phyloP scores from a whole-genome alignment of 2,888 invertebrate species.

The Euplexia lucipara region DNA sequence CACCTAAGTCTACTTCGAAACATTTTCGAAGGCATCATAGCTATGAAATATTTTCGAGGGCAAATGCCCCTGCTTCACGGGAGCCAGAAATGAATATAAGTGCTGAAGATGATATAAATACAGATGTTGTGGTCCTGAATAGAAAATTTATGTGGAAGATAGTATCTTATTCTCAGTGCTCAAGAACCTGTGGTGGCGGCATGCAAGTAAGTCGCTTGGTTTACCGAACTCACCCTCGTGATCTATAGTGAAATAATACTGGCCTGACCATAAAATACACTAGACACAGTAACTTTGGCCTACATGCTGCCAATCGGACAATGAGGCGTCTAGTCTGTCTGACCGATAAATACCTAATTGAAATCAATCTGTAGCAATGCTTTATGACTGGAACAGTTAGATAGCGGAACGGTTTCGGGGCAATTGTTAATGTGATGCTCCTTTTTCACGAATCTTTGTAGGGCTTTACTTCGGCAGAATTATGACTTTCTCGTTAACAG shows the following conservation, averaged over 20 bases:
- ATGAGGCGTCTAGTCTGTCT: constrained; percentile 59
- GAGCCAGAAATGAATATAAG: constrained; percentile 71
- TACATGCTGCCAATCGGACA: constrained; percentile 56
- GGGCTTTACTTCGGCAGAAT: neutral
- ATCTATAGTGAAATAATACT: constrained; percentile 22
- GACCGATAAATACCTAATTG: constrained; percentile 62
- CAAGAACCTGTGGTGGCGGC: constrained; percentile 96
- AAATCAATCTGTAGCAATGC: constrained; percentile 60
- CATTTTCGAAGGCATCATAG: constrained; percentile 83
- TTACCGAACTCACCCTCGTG: neutral
- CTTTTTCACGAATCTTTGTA: constrained; percentile 12
- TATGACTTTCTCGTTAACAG: neutral
- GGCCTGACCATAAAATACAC: constrained; percentile 25
- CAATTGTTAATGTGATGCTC: constrained; percentile 39
- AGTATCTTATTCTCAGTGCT: constrained; percentile 94
- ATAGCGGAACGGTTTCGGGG: constrained; percentile 16
- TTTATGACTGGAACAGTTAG: constrained; percentile 37
- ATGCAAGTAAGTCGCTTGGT: constrained; percentile 87
- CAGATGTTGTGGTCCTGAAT: constrained; percentile 81
- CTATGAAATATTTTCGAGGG: constrained; percentile 74
- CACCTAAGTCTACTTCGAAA: constrained; percentile 72
- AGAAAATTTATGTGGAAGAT: constrained; percentile 95
- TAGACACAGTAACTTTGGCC: constrained; percentile 60
- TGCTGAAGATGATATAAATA: constrained; percentile 71
- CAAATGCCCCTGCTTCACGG: constrained; percentile 59